These are phyloP conservation scores for Thunnus maccoyii DNA, from an alignment of 2,113 vertebrate species.

Conservation along the genomic window DNA sequence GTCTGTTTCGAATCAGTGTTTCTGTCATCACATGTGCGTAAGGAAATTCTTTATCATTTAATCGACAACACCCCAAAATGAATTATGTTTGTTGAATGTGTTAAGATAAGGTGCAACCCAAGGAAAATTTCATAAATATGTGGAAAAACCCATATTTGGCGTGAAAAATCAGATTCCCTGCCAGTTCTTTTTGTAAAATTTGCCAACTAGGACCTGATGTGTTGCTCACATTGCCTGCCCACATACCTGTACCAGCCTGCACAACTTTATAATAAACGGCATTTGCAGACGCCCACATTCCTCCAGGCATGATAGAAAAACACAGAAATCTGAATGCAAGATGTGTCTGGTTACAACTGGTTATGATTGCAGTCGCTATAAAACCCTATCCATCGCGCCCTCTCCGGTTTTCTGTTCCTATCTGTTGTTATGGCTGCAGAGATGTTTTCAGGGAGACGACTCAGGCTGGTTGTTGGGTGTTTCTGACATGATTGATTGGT, in stretches of 20 bases:
- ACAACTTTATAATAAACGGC: constrained; percentile 8
- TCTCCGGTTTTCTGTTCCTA: constrained; percentile 23
- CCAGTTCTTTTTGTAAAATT: constrained; percentile 12
- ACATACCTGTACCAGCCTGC: constrained; percentile 66
- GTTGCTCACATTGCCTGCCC: constrained; percentile 14
- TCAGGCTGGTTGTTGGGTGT: constrained; percentile 57
- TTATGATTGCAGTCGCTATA: constrained; percentile 19
- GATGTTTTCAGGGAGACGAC: constrained; percentile 23
- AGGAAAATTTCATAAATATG: background rate
- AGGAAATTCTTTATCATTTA: background rate
- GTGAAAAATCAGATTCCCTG: background rate
- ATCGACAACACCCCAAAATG: too few species aligned
- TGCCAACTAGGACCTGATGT: background rate
- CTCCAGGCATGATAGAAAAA: constrained; percentile 48
- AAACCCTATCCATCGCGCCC: background rate
- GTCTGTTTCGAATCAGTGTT: background rate
- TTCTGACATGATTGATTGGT: constrained; percentile 40
- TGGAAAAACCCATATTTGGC: background rate
- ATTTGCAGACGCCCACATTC: constrained; percentile 72
- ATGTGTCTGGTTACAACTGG: constrained; percentile 45
- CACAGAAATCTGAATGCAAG: constrained; percentile 30
- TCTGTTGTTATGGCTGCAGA: constrained; percentile 51
- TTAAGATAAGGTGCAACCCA: background rate
- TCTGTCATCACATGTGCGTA: too few species aligned
- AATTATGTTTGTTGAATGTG: background rate